These are phyloP conservation scores for Horisme vitalbata DNA, from an alignment of 2,888 invertebrate species.

Conservation along the genomic window DNA sequence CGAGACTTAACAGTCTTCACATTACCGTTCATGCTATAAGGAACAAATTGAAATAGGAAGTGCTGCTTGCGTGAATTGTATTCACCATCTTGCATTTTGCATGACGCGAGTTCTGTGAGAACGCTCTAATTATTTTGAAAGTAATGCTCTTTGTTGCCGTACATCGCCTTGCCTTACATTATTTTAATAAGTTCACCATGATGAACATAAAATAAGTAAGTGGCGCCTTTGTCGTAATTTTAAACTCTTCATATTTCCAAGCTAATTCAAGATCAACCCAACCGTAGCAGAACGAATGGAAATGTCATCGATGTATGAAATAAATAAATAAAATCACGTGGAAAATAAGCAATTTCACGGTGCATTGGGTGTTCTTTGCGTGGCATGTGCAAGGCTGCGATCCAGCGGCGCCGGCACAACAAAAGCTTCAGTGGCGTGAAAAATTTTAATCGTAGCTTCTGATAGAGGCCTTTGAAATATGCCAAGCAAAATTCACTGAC, in stretches of 20 bases:
- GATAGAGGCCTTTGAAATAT: slow-evolving; percentile 31
- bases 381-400: slow-evolving; percentile 55
- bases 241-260: too few species aligned
- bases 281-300: slow-evolving; percentile 56
- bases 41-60: slow-evolving; percentile 52
- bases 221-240: slow-evolving; percentile 35
- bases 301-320: slow-evolving; percentile 76
- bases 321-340: slow-evolving; percentile 81
- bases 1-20: slow-evolving; percentile 48
- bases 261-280: slow-evolving; percentile 59
- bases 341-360: slow-evolving; percentile 83
- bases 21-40: slow-evolving; percentile 49
- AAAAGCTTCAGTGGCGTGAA: slow-evolving; percentile 66
- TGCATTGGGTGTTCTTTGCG: slow-evolving; percentile 78
- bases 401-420: slow-evolving; percentile 56
- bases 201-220: too few species aligned
- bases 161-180: too few species aligned
- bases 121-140: too few species aligned
- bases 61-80: slow-evolving; percentile 52
- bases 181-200: too few species aligned
- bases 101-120: slow-evolving; percentile 54
- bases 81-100: slow-evolving; percentile 51
- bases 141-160: too few species aligned
- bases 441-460: slow-evolving; percentile 56
- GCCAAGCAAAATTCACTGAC: too few species aligned